Conservation (phyloP, 2,797 vertebrate genomes). For the Hafferia zeledoni region DNA sequence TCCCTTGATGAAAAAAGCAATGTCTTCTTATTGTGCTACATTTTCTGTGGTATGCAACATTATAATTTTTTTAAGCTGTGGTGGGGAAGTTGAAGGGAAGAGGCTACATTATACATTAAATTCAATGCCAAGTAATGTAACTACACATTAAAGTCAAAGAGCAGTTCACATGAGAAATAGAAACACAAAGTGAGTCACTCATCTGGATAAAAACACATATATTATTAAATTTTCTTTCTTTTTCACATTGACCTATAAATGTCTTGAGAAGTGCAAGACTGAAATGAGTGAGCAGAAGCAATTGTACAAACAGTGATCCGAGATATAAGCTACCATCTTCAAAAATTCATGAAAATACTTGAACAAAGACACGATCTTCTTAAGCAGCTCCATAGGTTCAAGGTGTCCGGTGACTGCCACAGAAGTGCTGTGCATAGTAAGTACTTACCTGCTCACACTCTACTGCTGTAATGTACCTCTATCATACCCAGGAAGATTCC, state of each 20-base stretch:
- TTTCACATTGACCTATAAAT: slow-evolving; percentile 61
- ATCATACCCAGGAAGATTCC: background rate
- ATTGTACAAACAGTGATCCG: slow-evolving; percentile 27
- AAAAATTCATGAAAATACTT: slow-evolving; percentile 59
- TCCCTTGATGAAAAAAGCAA: slow-evolving; percentile 7
- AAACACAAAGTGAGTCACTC: slow-evolving; percentile 65
- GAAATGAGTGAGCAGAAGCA: slow-evolving; percentile 58
- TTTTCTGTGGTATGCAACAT: slow-evolving; percentile 33
- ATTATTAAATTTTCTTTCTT: slow-evolving; percentile 71
- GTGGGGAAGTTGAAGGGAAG: slow-evolving; percentile 22
- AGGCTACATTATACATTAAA: slow-evolving; percentile 51
- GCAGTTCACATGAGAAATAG: slow-evolving; percentile 59
- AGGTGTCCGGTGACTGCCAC: background rate
- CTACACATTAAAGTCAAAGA: slow-evolving; percentile 62
- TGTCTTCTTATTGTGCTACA: slow-evolving; percentile 1
- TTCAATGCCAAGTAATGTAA: slow-evolving; percentile 54
- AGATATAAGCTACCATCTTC: background rate
- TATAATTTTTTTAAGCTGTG: slow-evolving; percentile 52
- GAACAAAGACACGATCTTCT: slow-evolving; percentile 34
- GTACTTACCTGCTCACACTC: background rate
- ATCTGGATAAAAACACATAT: slow-evolving; percentile 67
- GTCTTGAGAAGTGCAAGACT: slow-evolving; percentile 23
- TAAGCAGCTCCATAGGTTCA: background rate
- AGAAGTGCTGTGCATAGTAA: background rate
- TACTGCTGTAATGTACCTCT: background rate